These are phyloP conservation scores for Sinonovacula constricta DNA, from an alignment of 1,140 invertebrate genomes.

Conservation along the genomic window DNA sequence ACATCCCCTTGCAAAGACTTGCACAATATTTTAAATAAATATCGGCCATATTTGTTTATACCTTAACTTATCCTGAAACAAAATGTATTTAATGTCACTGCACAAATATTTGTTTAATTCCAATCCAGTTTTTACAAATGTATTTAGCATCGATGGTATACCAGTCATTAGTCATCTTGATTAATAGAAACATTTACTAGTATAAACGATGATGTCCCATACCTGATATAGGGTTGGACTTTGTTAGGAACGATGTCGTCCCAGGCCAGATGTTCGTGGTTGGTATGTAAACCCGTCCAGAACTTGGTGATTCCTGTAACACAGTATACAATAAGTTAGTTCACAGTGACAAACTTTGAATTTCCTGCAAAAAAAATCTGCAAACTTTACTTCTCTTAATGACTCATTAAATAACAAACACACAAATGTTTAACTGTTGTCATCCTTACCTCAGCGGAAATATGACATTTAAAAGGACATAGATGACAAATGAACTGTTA, in stretches of 20 bases:
- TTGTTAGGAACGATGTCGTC: constrained; percentile 32
- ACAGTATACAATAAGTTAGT: no score
- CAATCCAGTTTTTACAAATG: background rate
- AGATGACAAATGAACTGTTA: no score
- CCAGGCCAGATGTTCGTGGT: constrained; percentile 34
- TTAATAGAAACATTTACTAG: background rate
- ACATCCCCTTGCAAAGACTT: no score
- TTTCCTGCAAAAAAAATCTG: no score
- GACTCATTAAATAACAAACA: no score
- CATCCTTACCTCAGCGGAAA: no score
- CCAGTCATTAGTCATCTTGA: background rate
- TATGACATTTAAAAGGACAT: no score
- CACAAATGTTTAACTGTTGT: no score
- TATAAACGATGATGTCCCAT: background rate
- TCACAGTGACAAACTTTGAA: no score
- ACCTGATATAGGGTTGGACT: constrained; percentile 29
- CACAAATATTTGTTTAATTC: background rate
- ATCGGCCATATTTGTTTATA: background rate
- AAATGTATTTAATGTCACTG: background rate
- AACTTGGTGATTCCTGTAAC: constrained; percentile 24
- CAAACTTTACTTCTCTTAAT: no score
- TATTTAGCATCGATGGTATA: background rate
- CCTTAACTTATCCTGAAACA: background rate
- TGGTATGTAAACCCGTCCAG: constrained; percentile 41
- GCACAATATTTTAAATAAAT: no score